phyloP scores from a whole-genome alignment of 2,888 invertebrate genomes.

The Drosophila quinaria region DNA sequence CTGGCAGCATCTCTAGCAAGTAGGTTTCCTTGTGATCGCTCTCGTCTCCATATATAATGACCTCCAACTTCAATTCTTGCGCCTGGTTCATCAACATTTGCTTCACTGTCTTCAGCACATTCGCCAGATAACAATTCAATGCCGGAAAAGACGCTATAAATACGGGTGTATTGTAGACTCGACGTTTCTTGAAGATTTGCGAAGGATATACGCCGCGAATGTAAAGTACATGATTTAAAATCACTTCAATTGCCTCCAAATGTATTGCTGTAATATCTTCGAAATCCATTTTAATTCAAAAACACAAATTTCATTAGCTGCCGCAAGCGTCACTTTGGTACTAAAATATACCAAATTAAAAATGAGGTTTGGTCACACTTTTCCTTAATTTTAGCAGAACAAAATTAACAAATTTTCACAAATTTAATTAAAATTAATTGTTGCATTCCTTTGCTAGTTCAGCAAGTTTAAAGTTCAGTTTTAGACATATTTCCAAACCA shows the following conservation, averaged over 20 bases:
- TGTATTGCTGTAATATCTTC: conserved; percentile 69
- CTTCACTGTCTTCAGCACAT: conserved; percentile 73
- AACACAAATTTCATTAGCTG: conserved; percentile 8
- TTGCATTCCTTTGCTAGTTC: too few species aligned
- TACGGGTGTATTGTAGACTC: conserved; percentile 82
- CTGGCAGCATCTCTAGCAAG: conserved; percentile 45
- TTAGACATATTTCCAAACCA: neutral
- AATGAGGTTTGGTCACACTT: neutral
- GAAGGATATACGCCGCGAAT: conserved; percentile 82
- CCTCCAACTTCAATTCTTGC: conserved; percentile 71
- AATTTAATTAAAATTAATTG: too few species aligned
- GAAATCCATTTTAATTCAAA: conserved; percentile 28
- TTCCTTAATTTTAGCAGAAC: too few species aligned
- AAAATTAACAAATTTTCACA: too few species aligned
- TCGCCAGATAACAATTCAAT: conserved; percentile 79
- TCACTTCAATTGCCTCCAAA: conserved; percentile 83
- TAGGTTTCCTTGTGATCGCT: conserved; percentile 62
- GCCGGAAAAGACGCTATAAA: conserved; percentile 82
- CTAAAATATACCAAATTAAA: neutral
- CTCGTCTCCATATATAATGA: conserved; percentile 75
- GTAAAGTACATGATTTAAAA: conserved; percentile 83
- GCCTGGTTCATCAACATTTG: conserved; percentile 65
- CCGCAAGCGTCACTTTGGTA: neutral
- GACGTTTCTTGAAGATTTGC: conserved; percentile 83
- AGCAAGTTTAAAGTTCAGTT: too few species aligned